Conservation (phyloP, 2,113 vertebrate genomes). For the Cryptomyrus ogoouensis region DNA sequence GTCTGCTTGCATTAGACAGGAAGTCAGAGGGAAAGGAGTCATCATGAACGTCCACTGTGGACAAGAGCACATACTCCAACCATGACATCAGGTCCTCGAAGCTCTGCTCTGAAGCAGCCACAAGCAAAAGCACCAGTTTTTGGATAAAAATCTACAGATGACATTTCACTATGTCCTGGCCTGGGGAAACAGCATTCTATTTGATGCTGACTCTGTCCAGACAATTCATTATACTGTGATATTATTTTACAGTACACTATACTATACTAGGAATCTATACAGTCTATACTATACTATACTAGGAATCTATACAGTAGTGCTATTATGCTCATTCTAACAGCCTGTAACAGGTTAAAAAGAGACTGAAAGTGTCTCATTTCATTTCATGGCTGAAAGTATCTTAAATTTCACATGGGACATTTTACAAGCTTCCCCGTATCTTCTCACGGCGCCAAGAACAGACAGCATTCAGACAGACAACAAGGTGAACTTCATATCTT, state of each 20-base stretch:
- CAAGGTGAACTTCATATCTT: background rate
- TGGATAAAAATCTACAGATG: background rate
- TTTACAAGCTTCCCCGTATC: background rate
- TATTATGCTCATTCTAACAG: background rate
- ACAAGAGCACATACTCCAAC: background rate
- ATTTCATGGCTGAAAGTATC: background rate
- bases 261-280: background rate
- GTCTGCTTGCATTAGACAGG: background rate
- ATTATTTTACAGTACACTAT: background rate
- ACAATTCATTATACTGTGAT: background rate
- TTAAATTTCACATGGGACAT: background rate
- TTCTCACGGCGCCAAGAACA: background rate
- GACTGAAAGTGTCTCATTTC: background rate
- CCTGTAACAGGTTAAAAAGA: background rate
- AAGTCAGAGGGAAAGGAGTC: background rate
- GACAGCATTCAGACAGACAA: background rate
- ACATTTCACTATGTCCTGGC: background rate
- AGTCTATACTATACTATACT: background rate
- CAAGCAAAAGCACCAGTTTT: background rate
- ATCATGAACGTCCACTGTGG: background rate
- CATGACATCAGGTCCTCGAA: background rate
- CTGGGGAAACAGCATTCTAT: background rate
- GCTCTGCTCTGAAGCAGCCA: background rate
- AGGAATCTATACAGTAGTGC: background rate
- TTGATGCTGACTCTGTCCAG: background rate